Evolutionary conservation across 2,113 vertebrate species (phyloP).

Genomic region (Sinocyclocheilus anshuiensis): DNA sequence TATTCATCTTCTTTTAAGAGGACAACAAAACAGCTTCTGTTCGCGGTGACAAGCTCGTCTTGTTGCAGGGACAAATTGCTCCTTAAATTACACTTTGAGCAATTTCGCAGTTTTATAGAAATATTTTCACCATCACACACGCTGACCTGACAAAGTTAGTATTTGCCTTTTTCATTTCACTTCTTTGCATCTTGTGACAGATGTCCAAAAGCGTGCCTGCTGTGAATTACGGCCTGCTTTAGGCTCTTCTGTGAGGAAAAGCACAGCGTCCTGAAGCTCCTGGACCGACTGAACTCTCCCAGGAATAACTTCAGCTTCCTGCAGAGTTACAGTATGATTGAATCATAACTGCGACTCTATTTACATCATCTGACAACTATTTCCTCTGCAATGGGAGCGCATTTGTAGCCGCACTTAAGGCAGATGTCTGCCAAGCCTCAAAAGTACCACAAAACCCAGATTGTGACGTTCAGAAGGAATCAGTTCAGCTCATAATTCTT

Average conservation of each 20-base stretch:
- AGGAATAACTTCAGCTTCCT: slow-evolving; percentile 12
- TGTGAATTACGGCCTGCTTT: not conserved
- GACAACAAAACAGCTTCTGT: slow-evolving; percentile 44
- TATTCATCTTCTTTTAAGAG: slow-evolving; percentile 48
- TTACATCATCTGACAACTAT: slow-evolving; percentile 52
- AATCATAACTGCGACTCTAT: slow-evolving; percentile 44
- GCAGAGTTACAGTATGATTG: slow-evolving; percentile 25
- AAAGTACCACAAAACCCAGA: slow-evolving; percentile 49
- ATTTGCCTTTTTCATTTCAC: not conserved
- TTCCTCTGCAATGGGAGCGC: slow-evolving; percentile 52
- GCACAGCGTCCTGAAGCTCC: not conserved
- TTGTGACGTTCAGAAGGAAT: slow-evolving; percentile 57
- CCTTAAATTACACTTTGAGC: slow-evolving; percentile 20
- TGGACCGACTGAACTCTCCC: not conserved
- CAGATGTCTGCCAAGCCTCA: slow-evolving; percentile 55
- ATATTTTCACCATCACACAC: not conserved
- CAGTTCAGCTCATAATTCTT: slow-evolving; percentile 61
- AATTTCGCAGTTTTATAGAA: not conserved
- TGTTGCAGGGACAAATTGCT: not conserved
- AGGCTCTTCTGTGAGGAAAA: not conserved
- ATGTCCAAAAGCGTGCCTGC: not conserved
- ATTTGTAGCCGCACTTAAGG: slow-evolving; percentile 51
- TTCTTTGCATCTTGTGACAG: not conserved
- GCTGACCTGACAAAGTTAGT: not conserved
- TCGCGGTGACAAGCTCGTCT: slow-evolving; percentile 6